Conservation (phyloP, 2,113 vertebrate species). For the Prunella himalayana region DNA sequence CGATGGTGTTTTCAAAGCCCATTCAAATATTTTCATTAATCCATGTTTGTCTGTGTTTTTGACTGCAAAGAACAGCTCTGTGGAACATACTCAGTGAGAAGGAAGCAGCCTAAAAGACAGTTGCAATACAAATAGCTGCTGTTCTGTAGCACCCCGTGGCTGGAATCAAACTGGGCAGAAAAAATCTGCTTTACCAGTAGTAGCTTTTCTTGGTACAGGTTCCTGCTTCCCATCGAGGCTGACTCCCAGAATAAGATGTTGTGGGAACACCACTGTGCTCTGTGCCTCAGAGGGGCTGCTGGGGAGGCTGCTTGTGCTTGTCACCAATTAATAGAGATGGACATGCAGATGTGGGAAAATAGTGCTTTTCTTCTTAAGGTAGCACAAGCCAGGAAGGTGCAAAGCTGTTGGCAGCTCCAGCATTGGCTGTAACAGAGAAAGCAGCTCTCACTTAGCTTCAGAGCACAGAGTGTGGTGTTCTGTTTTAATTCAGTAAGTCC, state of each 20-base stretch:
- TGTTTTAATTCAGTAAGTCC: not conserved
- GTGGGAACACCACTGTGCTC: not conserved
- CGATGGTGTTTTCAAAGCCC: not conserved
- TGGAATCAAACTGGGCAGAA: not conserved
- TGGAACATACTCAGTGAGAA: not conserved
- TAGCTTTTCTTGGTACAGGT: not conserved
- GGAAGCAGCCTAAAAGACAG: not conserved
- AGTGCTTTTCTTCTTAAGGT: not conserved
- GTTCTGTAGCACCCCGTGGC: not conserved
- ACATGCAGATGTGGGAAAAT: not conserved
- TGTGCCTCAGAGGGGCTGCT: not conserved
- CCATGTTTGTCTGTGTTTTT: not conserved
- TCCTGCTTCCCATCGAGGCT: not conserved
- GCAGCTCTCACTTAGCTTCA: not conserved
- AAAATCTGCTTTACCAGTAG: not conserved
- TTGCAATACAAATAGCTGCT: not conserved
- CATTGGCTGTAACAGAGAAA: not conserved
- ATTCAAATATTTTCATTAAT: constrained; percentile 28
- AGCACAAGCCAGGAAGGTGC: not conserved
- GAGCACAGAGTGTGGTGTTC: fast-evolving
- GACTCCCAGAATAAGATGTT: not conserved
- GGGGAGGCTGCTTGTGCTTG: not conserved
- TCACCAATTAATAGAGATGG: constrained; percentile 1
- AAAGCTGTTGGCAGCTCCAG: not conserved
- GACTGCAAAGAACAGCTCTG: not conserved